These are phyloP conservation scores for Entomobrya multifasciata DNA, from an alignment of 2,888 invertebrate genomes.

Conservation along the genomic window DNA sequence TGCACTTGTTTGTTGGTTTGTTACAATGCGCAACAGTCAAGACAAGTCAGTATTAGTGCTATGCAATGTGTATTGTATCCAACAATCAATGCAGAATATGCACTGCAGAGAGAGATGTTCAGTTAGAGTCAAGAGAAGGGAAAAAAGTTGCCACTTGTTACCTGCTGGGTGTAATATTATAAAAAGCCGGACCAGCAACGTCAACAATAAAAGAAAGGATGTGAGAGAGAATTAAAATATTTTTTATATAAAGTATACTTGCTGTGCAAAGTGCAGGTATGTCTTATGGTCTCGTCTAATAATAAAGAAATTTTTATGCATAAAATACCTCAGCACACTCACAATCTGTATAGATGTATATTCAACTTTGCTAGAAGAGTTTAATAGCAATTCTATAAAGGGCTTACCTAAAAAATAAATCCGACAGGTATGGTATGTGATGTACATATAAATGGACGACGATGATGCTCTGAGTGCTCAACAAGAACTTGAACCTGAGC, in stretches of 20 bases:
- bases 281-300: neutral
- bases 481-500: slow-evolving; percentile 56
- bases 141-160: neutral
- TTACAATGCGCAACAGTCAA: neutral
- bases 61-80: no score
- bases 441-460: neutral
- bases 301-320: no score
- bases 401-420: slow-evolving; percentile 7
- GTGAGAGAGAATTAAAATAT: neutral
- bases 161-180: neutral
- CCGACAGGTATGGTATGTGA: slow-evolving; percentile 13
- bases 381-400: no score
- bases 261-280: neutral
- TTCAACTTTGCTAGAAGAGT: no score
- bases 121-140: neutral
- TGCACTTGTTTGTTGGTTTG: slow-evolving; percentile 18
- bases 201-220: slow-evolving; percentile 24
- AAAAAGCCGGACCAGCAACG: slow-evolving; percentile 43
- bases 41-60: neutral
- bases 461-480: slow-evolving; percentile 2
- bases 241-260: neutral
- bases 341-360: no score
- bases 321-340: no score
- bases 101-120: neutral
- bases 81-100: neutral